phyloP scores from a whole-genome alignment of 2,888 invertebrate species.

The Tanytarsus gracilentus region DNA sequence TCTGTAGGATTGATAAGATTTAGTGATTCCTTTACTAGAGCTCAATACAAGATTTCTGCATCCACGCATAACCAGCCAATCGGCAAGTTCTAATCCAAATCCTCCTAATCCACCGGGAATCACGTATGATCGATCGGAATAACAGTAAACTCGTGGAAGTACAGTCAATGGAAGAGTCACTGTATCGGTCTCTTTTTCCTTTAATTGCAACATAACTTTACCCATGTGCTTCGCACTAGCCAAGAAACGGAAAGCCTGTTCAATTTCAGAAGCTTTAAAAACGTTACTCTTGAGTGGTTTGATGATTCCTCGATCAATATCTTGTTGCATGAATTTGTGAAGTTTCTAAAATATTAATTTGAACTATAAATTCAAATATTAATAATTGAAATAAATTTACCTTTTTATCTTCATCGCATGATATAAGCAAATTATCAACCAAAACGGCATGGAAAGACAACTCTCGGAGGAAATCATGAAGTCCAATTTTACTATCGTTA shows the following conservation, averaged over 20 bases:
- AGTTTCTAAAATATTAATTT: constrained; percentile 32
- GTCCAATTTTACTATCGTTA: constrained; percentile 52
- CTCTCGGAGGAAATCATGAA: constrained; percentile 61
- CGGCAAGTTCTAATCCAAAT: constrained; percentile 79
- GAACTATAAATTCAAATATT: constrained; percentile 45
- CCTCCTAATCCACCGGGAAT: constrained; percentile 80
- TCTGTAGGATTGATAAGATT: constrained; percentile 72
- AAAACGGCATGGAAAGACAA: constrained; percentile 69
- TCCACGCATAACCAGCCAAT: constrained; percentile 78
- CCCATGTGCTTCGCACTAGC: constrained; percentile 70
- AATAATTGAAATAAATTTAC: no score
- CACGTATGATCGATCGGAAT: constrained; percentile 45
- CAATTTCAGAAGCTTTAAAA: constrained; percentile 57
- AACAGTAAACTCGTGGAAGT: constrained; percentile 37
- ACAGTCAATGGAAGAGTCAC: constrained; percentile 37
- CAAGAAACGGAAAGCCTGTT: constrained; percentile 60
- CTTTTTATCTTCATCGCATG: constrained; percentile 46
- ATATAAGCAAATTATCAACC: constrained; percentile 58
- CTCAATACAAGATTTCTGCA: constrained; percentile 69
- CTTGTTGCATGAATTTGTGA: constrained; percentile 55
- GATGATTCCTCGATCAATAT: constrained; percentile 57
- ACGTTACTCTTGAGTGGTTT: constrained; percentile 57
- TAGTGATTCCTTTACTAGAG: constrained; percentile 67
- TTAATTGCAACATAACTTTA: constrained; percentile 50
- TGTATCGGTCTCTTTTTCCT: constrained; percentile 34